Evolutionary conservation across 2,888 invertebrate genomes (phyloP).

Genomic region (Scaptomyza reducta): DNA sequence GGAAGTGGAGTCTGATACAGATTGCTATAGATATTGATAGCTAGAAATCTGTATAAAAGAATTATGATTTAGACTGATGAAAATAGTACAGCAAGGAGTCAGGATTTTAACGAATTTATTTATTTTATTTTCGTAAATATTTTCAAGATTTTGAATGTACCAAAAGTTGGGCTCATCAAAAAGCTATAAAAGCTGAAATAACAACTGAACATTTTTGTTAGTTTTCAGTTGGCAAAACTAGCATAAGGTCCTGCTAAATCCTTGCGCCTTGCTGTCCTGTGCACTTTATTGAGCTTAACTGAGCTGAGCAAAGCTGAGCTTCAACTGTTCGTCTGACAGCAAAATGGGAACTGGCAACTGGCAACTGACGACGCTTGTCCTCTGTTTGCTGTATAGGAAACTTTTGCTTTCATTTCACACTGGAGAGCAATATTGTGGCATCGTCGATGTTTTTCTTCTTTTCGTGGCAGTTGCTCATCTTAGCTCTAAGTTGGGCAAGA

Average conservation of each 20-base stretch:
- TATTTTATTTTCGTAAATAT: no score
- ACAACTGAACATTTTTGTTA: no score
- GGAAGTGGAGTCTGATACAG: no score
- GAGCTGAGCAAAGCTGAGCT: constrained; percentile 6
- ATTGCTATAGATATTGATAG: no score
- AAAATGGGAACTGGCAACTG: neutral
- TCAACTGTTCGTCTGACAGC: constrained; percentile 4
- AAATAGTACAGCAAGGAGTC: no score
- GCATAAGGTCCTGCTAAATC: neutral
- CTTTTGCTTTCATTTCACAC: constrained; percentile 82
- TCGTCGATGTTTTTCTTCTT: constrained; percentile 37
- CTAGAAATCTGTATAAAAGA: no score
- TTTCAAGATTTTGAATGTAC: no score
- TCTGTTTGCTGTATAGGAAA: constrained; percentile 40
- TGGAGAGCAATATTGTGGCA: constrained; percentile 66
- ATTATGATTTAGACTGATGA: no score
- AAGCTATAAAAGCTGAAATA: no score
- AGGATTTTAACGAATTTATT: no score
- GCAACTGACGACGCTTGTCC: neutral
- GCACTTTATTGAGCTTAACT: constrained; percentile 53
- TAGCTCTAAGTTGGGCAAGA: constrained; percentile 17
- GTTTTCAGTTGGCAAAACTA: neutral
- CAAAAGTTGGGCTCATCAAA: no score
- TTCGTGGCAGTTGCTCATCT: constrained; percentile 27
- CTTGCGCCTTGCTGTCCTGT: constrained; percentile 33